phyloP scores from a whole-genome alignment of 1,140 invertebrate species.

The Rhagoletis zephyria region DNA sequence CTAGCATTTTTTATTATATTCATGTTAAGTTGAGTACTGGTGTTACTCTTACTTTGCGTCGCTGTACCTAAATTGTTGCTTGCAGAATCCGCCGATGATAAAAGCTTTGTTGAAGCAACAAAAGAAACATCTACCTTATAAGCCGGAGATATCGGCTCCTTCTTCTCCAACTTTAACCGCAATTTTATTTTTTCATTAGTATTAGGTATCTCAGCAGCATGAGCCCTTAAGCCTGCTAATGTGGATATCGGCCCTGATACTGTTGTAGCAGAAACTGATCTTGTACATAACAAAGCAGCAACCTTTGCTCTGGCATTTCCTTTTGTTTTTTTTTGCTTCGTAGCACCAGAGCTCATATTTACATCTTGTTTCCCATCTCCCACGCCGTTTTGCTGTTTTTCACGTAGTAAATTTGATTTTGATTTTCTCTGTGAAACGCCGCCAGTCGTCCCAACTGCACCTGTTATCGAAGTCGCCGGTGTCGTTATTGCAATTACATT shows the following conservation, averaged over 20 bases:
- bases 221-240: neutral
- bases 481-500: constrained; percentile 54
- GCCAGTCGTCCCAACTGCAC: constrained; percentile 59
- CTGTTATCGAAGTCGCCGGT: constrained; percentile 64
- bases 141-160: constrained; percentile 82
- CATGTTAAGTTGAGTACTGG: neutral
- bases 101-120: constrained; percentile 73
- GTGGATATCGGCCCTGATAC: constrained; percentile 62
- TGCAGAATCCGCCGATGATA: constrained; percentile 55
- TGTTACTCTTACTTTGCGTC: constrained; percentile 56
- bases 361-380: constrained; percentile 71
- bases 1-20: constrained; percentile 56
- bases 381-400: constrained; percentile 69
- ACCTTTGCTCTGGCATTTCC: constrained; percentile 71
- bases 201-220: constrained; percentile 55
- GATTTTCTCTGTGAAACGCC: constrained; percentile 57
- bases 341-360: constrained; percentile 57
- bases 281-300: neutral
- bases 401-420: constrained; percentile 67
- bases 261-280: constrained; percentile 66
- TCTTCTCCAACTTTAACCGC: constrained; percentile 86
- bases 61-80: constrained; percentile 52
- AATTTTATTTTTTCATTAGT: constrained; percentile 85
- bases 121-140: constrained; percentile 88
- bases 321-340: constrained; percentile 63